Conservation (phyloP, 2,888 invertebrate genomes). For the Ariolimax columbianus region DNA sequence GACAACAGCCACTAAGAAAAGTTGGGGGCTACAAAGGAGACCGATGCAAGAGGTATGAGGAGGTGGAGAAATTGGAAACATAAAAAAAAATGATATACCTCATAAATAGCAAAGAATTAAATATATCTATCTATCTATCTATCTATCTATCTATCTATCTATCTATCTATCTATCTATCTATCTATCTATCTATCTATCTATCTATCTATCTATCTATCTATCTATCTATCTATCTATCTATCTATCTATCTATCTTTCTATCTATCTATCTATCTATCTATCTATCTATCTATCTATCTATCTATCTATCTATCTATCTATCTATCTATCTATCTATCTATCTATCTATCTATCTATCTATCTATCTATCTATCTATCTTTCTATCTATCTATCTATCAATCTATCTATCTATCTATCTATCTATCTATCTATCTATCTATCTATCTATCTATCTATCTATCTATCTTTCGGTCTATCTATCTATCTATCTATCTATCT, state of each 20-base stretch:
- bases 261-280: constrained; percentile 7
- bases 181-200: constrained; percentile 20
- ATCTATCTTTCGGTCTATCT: constrained; percentile 16
- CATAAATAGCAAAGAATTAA: too few relatives aligned
- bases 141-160: too few relatives aligned
- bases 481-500: constrained; percentile 23
- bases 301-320: constrained; percentile 15
- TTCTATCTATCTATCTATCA: not conserved
- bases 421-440: constrained; percentile 1
- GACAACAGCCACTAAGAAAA: too few relatives aligned
- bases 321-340: constrained; percentile 9
- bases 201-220: constrained; percentile 20
- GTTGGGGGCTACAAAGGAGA: too few relatives aligned
- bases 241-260: constrained; percentile 18
- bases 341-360: constrained; percentile 1
- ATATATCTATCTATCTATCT: too few relatives aligned
- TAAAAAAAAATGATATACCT: too few relatives aligned
- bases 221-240: constrained; percentile 20
- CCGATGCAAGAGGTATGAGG: too few relatives aligned
- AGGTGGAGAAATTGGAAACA: too few relatives aligned
- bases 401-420: not conserved
- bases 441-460: constrained; percentile 23
- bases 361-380: not conserved
- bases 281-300: constrained; percentile 7
- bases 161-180: not conserved